These are phyloP conservation scores for Gambusia yucatana DNA, from an alignment of 2,797 vertebrate genomes.

Conservation along the genomic window DNA sequence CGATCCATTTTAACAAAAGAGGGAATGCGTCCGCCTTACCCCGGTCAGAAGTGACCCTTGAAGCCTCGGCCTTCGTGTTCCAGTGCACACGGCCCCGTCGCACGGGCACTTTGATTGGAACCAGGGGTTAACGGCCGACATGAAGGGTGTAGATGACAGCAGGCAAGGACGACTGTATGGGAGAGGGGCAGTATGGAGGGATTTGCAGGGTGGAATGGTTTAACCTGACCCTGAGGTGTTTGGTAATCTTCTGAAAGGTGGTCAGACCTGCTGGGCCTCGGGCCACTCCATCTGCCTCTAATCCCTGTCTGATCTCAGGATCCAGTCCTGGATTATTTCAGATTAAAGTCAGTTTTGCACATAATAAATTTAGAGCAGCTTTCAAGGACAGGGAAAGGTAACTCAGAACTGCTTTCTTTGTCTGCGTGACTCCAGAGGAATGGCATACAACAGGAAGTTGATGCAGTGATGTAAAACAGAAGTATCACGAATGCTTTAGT, in stretches of 20 bases:
- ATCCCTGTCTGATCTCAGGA: slow-evolving; percentile 67
- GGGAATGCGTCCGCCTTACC: not conserved
- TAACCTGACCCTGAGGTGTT: not conserved
- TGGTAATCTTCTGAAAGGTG: slow-evolving; percentile 10
- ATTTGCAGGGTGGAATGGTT: not conserved
- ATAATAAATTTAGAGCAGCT: slow-evolving; percentile 55
- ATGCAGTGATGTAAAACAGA: not conserved
- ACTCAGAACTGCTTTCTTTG: not conserved
- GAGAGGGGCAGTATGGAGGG: not conserved
- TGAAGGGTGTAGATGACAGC: not conserved
- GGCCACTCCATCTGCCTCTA: slow-evolving; percentile 38
- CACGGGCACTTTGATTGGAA: not conserved
- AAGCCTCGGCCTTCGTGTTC: not conserved
- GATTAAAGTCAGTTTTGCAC: slow-evolving; percentile 59
- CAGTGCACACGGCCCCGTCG: not conserved
- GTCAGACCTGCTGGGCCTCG: slow-evolving; percentile 17
- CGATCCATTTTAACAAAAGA: not conserved
- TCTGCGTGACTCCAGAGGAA: not conserved
- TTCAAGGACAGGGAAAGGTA: slow-evolving; percentile 29
- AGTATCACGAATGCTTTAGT: not conserved
- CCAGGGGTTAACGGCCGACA: not conserved
- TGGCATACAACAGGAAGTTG: not conserved
- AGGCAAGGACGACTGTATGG: not conserved
- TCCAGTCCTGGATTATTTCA: slow-evolving; percentile 60
- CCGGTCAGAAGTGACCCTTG: not conserved